phyloP scores from a whole-genome alignment of 2,797 vertebrate genomes.

The Falco cherrug region DNA sequence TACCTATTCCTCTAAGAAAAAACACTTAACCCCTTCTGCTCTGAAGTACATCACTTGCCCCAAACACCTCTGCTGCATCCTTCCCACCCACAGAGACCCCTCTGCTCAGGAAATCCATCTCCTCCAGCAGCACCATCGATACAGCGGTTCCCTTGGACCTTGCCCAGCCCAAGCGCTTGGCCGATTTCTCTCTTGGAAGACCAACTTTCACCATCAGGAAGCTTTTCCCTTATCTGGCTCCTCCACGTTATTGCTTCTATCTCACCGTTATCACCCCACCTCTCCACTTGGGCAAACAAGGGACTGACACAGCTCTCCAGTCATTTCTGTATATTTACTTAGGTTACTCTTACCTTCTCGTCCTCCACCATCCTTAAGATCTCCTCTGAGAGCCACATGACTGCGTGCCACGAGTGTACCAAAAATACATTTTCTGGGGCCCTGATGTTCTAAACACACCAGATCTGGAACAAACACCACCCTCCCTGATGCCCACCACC shows the following conservation, averaged over 20 bases:
- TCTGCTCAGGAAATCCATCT: neutral
- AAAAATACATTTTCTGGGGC: neutral
- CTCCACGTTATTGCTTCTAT: neutral
- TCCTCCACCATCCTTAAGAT: neutral
- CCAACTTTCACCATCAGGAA: neutral
- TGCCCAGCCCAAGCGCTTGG: neutral
- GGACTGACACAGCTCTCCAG: neutral
- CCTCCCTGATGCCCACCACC: neutral
- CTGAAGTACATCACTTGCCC: neutral
- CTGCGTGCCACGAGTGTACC: neutral
- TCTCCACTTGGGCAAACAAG: slow-evolving; percentile 12
- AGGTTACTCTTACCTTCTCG: neutral
- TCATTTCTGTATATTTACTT: neutral
- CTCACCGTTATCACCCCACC: neutral
- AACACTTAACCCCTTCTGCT: neutral
- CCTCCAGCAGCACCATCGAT: rapidly evolving
- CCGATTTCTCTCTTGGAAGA: neutral
- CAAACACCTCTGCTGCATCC: neutral
- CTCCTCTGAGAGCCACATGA: neutral
- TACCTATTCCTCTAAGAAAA: neutral
- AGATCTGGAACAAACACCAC: neutral
- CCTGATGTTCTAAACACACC: neutral
- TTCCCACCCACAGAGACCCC: neutral
- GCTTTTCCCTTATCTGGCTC: neutral
- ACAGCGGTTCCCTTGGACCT: neutral